Conservation (phyloP, 1,140 invertebrate genomes). For the Pogonomyrmex barbatus region DNA sequence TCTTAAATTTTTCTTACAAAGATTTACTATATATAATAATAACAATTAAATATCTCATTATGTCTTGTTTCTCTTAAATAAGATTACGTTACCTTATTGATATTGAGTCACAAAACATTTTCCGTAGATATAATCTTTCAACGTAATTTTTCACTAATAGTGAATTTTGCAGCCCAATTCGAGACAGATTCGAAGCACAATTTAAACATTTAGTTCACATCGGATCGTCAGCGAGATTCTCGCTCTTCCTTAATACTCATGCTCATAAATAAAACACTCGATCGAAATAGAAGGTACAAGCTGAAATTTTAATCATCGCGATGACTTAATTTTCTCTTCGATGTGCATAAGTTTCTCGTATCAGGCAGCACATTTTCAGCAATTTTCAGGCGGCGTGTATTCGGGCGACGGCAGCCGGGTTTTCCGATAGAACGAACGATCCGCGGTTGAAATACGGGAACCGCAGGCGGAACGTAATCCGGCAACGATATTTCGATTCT, state of each 20-base stretch:
- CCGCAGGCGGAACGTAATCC: slow-evolving; percentile 58
- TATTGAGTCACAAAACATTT: neutral
- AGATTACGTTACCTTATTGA: neutral
- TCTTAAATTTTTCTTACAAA: neutral
- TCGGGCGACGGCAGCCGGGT: neutral
- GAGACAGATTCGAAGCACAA: neutral
- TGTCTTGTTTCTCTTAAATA: neutral
- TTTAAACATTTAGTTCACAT: neutral
- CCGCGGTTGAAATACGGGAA: slow-evolving; percentile 49
- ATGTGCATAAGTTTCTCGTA: neutral
- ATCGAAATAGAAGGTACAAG: neutral
- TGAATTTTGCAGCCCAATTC: neutral
- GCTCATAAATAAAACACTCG: slow-evolving; percentile 23
- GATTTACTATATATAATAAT: neutral
- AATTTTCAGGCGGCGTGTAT: slow-evolving; percentile 5
- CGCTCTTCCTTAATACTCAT: neutral
- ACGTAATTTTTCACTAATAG: neutral
- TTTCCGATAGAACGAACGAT: slow-evolving; percentile 43
- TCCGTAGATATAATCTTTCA: neutral
- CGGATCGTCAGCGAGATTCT: neutral
- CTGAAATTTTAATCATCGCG: slow-evolving; percentile 16
- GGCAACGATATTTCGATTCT: slow-evolving; percentile 58
- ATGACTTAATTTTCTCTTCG: neutral
- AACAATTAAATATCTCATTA: neutral
- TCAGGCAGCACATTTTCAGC: slow-evolving; percentile 32